Percentiles rank a stretch among this genome's conserved stretches.
Evolutionary conservation across 2,797 vertebrate species (phyloP).

Genomic region (Tachyglossus aculeatus): DNA sequence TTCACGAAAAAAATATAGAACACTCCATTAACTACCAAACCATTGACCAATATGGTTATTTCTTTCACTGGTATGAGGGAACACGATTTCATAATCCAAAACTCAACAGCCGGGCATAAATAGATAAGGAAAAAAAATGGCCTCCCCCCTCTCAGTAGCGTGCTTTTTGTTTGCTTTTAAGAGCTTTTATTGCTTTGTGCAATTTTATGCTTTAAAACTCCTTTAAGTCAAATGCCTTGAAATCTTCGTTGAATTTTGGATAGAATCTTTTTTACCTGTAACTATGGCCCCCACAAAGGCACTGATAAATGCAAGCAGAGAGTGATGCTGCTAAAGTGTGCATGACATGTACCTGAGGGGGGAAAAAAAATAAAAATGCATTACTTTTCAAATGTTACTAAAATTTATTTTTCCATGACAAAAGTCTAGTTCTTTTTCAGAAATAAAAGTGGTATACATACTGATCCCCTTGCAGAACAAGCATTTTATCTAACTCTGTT

Average conservation of each 20-base stretch:
- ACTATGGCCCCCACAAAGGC: conserved; percentile 92
- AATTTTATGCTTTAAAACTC: too few species aligned
- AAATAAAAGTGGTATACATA: too few species aligned
- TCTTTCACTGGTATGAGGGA: too few species aligned
- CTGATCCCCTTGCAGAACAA: too few species aligned
- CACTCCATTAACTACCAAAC: too few species aligned
- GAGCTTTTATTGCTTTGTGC: not conserved
- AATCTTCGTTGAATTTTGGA: conserved; percentile 24
- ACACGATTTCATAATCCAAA: too few species aligned
- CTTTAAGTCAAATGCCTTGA: conserved; percentile 1
- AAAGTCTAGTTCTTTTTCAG: not conserved
- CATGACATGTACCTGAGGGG: conserved; percentile 96
- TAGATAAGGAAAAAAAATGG: conserved; percentile 7
- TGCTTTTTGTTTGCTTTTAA: conserved; percentile 16
- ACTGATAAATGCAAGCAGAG: conserved; percentile 97
- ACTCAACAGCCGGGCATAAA: too few species aligned
- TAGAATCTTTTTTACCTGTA: conserved; percentile 82
- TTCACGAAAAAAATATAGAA: too few species aligned
- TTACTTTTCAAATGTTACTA: conserved; percentile 25
- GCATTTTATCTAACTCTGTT: too few species aligned
- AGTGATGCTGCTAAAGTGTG: conserved; percentile 95
- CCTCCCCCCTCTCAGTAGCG: not conserved
- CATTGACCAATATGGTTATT: too few species aligned
- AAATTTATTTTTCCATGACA: conserved; percentile 5
- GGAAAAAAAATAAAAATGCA: conserved; percentile 38